Percentiles rank a stretch among this genome's conserved stretches.
Conservation (phyloP, 2,797 vertebrate genomes). For the Pogoniulus pusillus region DNA sequence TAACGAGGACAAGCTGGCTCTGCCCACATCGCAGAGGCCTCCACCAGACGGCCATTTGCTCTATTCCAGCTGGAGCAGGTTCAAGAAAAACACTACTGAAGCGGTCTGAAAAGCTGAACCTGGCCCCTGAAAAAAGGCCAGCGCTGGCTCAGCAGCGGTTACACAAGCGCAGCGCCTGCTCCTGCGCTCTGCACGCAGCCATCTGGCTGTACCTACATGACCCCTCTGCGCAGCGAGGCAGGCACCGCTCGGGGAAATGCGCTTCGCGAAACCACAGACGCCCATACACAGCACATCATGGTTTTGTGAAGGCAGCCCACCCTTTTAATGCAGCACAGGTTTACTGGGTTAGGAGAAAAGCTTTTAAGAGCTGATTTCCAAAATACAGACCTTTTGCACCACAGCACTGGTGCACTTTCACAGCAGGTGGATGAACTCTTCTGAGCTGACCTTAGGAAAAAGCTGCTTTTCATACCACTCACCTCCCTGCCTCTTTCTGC, state of each 20-base stretch:
- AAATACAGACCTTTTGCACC: neutral
- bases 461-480: neutral
- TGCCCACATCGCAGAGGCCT: neutral
- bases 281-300: rapidly evolving
- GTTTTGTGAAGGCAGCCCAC: neutral
- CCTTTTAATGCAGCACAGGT: rapidly evolving
- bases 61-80: neutral
- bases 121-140: neutral
- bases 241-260: rapidly evolving
- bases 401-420: neutral
- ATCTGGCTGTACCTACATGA: neutral
- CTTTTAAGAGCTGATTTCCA: neutral
- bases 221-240: neutral
- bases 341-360: neutral
- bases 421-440: neutral
- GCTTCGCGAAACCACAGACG: neutral
- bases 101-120: neutral
- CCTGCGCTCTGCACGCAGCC: neutral
- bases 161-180: neutral
- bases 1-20: neutral
- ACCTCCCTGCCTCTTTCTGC: too few relatives aligned
- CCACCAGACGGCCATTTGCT: neutral
- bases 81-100: neutral
- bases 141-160: neutral
- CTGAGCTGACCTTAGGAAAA: neutral